Evolutionary conservation across 2,888 invertebrate genomes (phyloP), one percentile per base, ranked within the genome.

Genomic region (Nezara viridula): DNA sequence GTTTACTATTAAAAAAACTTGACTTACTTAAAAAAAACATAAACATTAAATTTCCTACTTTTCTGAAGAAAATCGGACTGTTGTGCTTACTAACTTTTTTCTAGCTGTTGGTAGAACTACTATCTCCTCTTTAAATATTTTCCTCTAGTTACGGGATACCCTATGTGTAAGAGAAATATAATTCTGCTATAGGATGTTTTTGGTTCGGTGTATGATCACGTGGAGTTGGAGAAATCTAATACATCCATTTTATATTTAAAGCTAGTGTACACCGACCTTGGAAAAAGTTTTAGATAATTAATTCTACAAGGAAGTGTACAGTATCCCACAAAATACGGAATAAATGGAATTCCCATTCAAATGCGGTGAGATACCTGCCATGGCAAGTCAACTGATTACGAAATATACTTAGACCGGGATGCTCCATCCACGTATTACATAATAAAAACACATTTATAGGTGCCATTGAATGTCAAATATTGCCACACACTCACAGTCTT

Each of bases 391-490:
- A 37, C 66, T 73, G 66, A 73, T 73, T 73, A 73, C 66, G 66
- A 73, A 73, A 73, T 37, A 37, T 73, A 73, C 66, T 73, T 73
- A 73, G 66, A 24, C 37, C 60, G 60, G 16, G 60, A 60, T 60
- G 60, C 6, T 66, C 66, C 66, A 37, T 37, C 66, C 66, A 73
- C 32, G 66, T 37, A 73, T 73, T 73, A 73, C 66, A 37, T 73
- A 73, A 73, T 32, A 37, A 73, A 44, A 6, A 37, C 37, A 19
- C 66, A 73, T 73, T 73, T 73, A 73, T 73, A 73, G 66, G 32
- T 73, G 66, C 66, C 66, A 73, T 73, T 73, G 66, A 73, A 73
- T 73, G 66, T 73, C 66, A 73, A 73, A 73, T 37, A 73, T 73
- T 73, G 66, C 66, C 66, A 73, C 66, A 73, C 66, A n/a, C n/a